Evolutionary conservation across 2,113 vertebrate species (phyloP).

Genomic region (Erinaceus europaeus): DNA sequence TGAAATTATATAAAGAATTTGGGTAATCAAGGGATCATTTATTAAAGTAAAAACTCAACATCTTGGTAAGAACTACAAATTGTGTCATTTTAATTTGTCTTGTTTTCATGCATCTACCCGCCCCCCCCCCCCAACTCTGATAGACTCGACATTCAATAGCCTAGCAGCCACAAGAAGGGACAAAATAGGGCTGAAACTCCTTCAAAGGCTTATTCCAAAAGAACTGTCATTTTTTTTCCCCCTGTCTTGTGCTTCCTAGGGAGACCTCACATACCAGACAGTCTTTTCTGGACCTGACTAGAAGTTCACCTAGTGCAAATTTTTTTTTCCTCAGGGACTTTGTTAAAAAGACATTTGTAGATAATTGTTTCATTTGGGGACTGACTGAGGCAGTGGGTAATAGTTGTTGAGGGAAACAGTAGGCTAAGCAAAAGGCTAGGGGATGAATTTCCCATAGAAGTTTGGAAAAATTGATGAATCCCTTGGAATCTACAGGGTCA

Average conservation of each 20-base stretch:
- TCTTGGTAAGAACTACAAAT: background rate
- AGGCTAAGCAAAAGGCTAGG: background rate
- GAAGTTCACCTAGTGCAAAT: background rate
- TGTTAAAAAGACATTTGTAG: background rate
- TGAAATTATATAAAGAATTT: background rate
- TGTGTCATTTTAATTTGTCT: background rate
- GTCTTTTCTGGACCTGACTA: background rate
- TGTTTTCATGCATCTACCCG: accelerated
- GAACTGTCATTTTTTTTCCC: background rate
- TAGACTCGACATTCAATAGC: background rate
- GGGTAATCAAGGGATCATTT: background rate
- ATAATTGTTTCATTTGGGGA: background rate
- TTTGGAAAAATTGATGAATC: background rate
- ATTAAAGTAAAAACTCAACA: background rate
- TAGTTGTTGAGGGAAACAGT: background rate
- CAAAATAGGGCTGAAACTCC: background rate
- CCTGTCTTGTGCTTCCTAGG: background rate
- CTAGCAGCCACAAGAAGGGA: background rate
- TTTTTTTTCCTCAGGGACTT: too few relatives aligned
- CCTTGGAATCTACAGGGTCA: background rate
- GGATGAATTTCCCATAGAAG: background rate
- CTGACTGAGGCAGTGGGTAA: background rate
- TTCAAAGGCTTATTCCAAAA: background rate
- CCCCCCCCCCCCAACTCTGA: background rate
- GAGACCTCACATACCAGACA: background rate